These are phyloP conservation scores for Meloidogyne exigua DNA, from an alignment of 1,140 invertebrate genomes.

Conservation along the genomic window DNA sequence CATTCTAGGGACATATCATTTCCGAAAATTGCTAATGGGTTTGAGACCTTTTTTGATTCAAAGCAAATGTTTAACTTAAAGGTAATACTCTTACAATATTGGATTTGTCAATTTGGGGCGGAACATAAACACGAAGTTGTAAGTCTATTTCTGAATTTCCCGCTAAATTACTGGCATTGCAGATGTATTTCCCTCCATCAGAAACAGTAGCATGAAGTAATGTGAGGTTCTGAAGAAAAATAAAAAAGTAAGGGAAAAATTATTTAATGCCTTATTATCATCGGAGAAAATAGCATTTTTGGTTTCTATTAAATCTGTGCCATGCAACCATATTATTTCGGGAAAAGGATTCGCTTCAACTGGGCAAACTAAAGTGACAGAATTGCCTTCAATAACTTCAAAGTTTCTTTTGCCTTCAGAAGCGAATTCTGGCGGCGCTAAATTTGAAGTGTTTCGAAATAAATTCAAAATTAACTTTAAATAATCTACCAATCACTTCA, in stretches of 20 bases:
- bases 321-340: constrained; percentile 55
- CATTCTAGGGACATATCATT: constrained; percentile 66
- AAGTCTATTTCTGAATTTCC: constrained; percentile 65
- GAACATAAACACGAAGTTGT: constrained; percentile 65
- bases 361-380: constrained; percentile 52
- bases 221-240: constrained; percentile 54
- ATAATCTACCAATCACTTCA: constrained; percentile 66
- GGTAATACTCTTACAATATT: constrained; percentile 64
- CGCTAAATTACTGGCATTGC: constrained; percentile 65
- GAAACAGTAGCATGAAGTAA: constrained; percentile 51
- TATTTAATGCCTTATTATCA: constrained; percentile 41
- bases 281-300: constrained; percentile 51
- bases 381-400: constrained; percentile 52
- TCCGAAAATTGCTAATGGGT: constrained; percentile 60
- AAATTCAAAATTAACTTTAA: background rate
- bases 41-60: constrained; percentile 17
- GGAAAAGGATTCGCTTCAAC: constrained; percentile 42
- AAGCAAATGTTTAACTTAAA: no score
- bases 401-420: constrained; percentile 48
- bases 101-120: constrained; percentile 67
- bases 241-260: background rate
- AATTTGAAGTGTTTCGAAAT: constrained; percentile 30
- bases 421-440: constrained; percentile 65
- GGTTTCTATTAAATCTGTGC: constrained; percentile 44
- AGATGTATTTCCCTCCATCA: constrained; percentile 66